A percentile compares a stretch with the other conserved stretches of the same genome.
Conservation (phyloP, 2,888 invertebrate genomes). For the Alloplasta piceator region DNA sequence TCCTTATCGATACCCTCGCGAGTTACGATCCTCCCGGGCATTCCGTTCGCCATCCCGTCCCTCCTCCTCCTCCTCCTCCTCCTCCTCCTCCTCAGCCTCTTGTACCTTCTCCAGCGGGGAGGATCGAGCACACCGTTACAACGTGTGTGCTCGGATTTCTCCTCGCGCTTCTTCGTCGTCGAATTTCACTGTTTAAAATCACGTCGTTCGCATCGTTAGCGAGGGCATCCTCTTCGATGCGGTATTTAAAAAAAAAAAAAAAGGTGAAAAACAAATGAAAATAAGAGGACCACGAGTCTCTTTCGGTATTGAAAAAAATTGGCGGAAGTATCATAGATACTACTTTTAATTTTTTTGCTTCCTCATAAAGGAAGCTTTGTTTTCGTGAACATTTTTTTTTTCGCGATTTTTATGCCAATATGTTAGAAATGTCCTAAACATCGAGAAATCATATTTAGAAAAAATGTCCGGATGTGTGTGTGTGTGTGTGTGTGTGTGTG, state of each 20-base stretch:
- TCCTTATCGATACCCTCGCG: constrained; percentile 73
- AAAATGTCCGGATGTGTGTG: no score
- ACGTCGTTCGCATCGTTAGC: constrained; percentile 62
- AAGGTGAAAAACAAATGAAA: not conserved
- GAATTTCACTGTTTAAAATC: constrained; percentile 26
- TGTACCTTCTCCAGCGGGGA: constrained; percentile 7
- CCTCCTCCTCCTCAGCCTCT: constrained; percentile 42
- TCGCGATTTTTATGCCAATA: no score
- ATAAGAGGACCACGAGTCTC: no score
- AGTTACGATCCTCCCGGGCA: constrained; percentile 67
- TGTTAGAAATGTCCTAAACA: no score
- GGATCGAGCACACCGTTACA: constrained; percentile 52
- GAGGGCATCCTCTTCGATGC: constrained; percentile 27
- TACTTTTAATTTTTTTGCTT: no score
- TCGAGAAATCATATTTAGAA: no score
- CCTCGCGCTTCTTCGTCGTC: constrained; percentile 40
- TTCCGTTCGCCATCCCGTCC: constrained; percentile 62
- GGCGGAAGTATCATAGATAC: not conserved
- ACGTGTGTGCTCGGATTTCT: constrained; percentile 40
- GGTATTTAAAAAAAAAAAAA: constrained; percentile 1
- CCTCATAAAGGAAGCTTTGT: no score
- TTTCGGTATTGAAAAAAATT: not conserved
- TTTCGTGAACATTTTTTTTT: no score
- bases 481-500: no score
- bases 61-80: constrained; percentile 45